A percentile compares a stretch with the other conserved stretches of the same genome.
phyloP scores from a whole-genome alignment of 2,888 invertebrate species.

The Epistrophella euchroma region DNA sequence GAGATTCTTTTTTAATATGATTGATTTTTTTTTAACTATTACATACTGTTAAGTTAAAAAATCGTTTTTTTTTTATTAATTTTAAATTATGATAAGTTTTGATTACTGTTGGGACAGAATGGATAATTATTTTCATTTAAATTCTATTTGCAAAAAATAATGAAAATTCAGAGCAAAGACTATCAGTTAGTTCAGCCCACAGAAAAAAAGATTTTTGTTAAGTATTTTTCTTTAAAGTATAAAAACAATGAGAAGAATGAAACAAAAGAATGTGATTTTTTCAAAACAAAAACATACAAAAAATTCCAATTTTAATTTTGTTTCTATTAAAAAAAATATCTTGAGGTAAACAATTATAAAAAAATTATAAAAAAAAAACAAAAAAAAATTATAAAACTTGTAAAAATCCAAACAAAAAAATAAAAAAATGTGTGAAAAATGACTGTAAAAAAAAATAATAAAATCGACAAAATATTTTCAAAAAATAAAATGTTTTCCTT shows the following conservation, averaged over 20 bases:
- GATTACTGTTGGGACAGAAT: slow-evolving; percentile 3
- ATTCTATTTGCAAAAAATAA: slow-evolving; percentile 12
- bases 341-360: slow-evolving; percentile 45
- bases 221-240: slow-evolving; percentile 36
- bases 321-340: slow-evolving; percentile 46
- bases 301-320: slow-evolving; percentile 68
- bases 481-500: slow-evolving; percentile 11
- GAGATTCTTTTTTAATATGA: slow-evolving; percentile 63
- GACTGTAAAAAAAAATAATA: slow-evolving; percentile 66
- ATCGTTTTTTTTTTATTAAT: slow-evolving; percentile 30
- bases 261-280: slow-evolving; percentile 69
- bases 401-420: slow-evolving; percentile 59
- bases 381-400: slow-evolving; percentile 71
- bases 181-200: not conserved
- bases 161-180: slow-evolving; percentile 29
- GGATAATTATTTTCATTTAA: not conserved
- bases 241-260: slow-evolving; percentile 35
- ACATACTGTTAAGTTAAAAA: slow-evolving; percentile 58
- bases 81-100: slow-evolving; percentile 34
- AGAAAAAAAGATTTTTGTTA: slow-evolving; percentile 19
- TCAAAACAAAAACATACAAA: slow-evolving; percentile 47
- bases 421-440: slow-evolving; percentile 69
- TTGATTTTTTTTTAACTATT: slow-evolving; percentile 53
- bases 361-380: slow-evolving; percentile 55
- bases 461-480: slow-evolving; percentile 74